Evolutionary conservation across 2,113 vertebrate species (phyloP).

Genomic region (Pelecanoides urinatrix): DNA sequence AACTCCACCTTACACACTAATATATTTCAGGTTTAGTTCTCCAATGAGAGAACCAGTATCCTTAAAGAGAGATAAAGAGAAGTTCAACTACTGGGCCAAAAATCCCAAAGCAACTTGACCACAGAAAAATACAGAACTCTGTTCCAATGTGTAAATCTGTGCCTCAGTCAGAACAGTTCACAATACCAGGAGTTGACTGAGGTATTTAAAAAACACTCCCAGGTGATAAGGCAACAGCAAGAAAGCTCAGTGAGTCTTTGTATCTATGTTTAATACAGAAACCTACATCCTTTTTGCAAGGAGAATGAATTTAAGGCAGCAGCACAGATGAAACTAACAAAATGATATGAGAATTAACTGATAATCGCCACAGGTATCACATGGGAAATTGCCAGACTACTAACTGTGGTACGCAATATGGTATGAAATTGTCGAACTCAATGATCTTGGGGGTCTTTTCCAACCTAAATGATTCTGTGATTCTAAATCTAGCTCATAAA

Average conservation of each 20-base stretch:
- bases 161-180: neutral
- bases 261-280: neutral
- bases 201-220: neutral
- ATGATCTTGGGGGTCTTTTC: neutral
- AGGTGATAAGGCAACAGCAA: neutral
- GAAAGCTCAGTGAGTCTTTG: neutral
- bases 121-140: neutral
- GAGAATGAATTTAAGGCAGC: neutral
- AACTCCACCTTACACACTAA: neutral
- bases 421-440: neutral
- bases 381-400: neutral
- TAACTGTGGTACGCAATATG: neutral
- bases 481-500: neutral
- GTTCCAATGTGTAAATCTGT: neutral
- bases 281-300: neutral
- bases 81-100: neutral
- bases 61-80: neutral
- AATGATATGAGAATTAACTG: neutral
- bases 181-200: neutral
- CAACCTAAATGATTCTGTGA: neutral
- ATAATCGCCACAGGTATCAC: neutral
- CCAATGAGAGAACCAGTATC: neutral
- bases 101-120: neutral
- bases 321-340: neutral
- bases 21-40: neutral